Conservation (phyloP, 2,888 invertebrate genomes). For the Cephus pulcher region DNA sequence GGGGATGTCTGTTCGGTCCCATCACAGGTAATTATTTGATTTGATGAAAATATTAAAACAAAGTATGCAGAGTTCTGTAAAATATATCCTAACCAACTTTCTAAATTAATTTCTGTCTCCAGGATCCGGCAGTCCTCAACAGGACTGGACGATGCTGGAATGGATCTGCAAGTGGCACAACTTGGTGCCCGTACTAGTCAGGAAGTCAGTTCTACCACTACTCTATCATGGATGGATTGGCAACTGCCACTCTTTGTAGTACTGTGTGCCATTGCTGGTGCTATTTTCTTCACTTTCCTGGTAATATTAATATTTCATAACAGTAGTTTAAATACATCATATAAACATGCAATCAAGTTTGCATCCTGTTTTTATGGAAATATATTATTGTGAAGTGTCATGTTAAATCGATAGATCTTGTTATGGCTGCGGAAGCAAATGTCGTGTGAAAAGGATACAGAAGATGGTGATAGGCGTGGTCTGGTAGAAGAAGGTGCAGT, state of each 20-base stretch:
- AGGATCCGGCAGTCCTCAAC: slow-evolving; percentile 64
- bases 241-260: slow-evolving; percentile 59
- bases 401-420: slow-evolving; percentile 48
- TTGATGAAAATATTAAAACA: neutral
- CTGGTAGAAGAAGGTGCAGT: slow-evolving; percentile 62
- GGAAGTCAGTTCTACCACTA: slow-evolving; percentile 56
- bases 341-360: neutral
- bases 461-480: slow-evolving; percentile 62
- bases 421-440: slow-evolving; percentile 66
- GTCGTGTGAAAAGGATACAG: slow-evolving; percentile 65
- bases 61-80: neutral
- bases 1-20: slow-evolving; percentile 65
- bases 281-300: slow-evolving; percentile 63
- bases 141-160: slow-evolving; percentile 66
- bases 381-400: neutral
- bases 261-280: slow-evolving; percentile 61
- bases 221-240: slow-evolving; percentile 62
- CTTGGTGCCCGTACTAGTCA: slow-evolving; percentile 56
- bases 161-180: slow-evolving; percentile 61
- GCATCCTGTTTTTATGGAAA: neutral
- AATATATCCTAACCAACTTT: neutral
- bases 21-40: slow-evolving; percentile 51
- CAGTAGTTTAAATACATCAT: neutral
- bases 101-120: neutral
- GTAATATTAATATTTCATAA: slow-evolving; percentile 36